Evolutionary conservation across 2,888 invertebrate species (phyloP).

Genomic region (Drosophila maculinotata): DNA sequence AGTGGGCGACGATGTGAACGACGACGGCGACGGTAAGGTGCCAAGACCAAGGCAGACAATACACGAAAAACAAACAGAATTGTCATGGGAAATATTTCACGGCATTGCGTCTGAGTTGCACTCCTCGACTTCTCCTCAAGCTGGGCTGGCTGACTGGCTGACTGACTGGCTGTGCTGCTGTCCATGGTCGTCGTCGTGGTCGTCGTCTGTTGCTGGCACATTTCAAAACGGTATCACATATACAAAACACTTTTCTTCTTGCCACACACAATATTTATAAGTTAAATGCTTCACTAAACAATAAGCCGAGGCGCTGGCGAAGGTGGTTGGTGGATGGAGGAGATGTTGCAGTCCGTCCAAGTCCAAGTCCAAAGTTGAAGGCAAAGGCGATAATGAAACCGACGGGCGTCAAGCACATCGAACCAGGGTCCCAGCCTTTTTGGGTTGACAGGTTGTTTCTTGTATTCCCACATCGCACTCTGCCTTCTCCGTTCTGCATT

Average conservation of each 20-base stretch:
- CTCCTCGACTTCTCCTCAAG: slow-evolving; percentile 12
- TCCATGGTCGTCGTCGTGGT: slow-evolving; percentile 13
- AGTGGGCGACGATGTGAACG: slow-evolving; percentile 73
- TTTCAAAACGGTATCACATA: slow-evolving; percentile 77
- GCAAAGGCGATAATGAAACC: slow-evolving; percentile 76
- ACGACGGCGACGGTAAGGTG: slow-evolving; percentile 53
- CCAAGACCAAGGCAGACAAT: slow-evolving; percentile 68
- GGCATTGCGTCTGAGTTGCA: slow-evolving; percentile 52
- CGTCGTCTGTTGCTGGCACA: slow-evolving; percentile 52
- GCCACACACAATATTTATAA: slow-evolving; percentile 75
- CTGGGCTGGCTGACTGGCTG: too few species aligned
- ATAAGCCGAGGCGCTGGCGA: slow-evolving; percentile 57
- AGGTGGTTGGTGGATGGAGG: slow-evolving; percentile 11
- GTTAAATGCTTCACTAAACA: slow-evolving; percentile 82
- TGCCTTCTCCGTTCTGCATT: slow-evolving; percentile 17
- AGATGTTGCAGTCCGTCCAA: slow-evolving; percentile 14
- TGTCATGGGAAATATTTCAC: slow-evolving; percentile 81
- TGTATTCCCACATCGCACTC: too few species aligned
- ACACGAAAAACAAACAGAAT: slow-evolving; percentile 80
- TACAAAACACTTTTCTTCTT: slow-evolving; percentile 75
- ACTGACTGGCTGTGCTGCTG: slow-evolving; percentile 10
- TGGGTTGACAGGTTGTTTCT: slow-evolving; percentile 71
- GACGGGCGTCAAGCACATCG: slow-evolving; percentile 72
- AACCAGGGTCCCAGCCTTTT: slow-evolving; percentile 57
- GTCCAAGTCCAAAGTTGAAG: slow-evolving; percentile 39